Conservation (phyloP, 1,140 invertebrate species). For the Drosophila oshimai region DNA sequence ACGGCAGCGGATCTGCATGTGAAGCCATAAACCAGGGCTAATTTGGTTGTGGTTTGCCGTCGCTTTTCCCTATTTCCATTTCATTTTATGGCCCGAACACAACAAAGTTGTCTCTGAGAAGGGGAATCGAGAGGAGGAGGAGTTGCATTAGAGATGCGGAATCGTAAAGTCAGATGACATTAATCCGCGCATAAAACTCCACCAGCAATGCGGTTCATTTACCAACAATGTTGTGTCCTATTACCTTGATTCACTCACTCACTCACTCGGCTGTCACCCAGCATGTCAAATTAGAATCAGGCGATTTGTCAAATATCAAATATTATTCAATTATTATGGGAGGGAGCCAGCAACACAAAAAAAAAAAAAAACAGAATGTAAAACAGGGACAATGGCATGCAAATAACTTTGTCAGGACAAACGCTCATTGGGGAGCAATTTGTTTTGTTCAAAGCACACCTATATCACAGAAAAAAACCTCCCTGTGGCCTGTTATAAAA, state of each 20-base stretch:
- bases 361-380: background rate
- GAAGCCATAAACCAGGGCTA: conserved; percentile 68
- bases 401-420: conserved; percentile 66
- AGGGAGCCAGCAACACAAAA: conserved; percentile 10
- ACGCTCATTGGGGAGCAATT: conserved; percentile 78
- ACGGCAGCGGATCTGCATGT: conserved; percentile 46
- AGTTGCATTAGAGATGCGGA: conserved; percentile 36
- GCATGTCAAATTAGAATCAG: conserved; percentile 74
- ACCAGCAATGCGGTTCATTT: conserved; percentile 33
- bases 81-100: conserved; percentile 50
- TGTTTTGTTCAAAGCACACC: conserved; percentile 53
- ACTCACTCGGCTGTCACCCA: conserved; percentile 43
- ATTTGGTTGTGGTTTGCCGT: conserved; percentile 49
- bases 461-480: conserved; percentile 52
- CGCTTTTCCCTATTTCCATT: conserved; percentile 24
- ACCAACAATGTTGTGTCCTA: conserved; percentile 32
- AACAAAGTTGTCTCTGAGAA: conserved; percentile 58
- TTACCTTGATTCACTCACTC: conserved; percentile 34
- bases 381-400: conserved; percentile 49
- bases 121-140: conserved; percentile 7
- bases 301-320: conserved; percentile 79
- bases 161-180: conserved; percentile 69
- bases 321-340: conserved; percentile 81
- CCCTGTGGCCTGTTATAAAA: conserved; percentile 54
- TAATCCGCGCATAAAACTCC: conserved; percentile 59